Evolutionary conservation across 2,888 invertebrate genomes (phyloP).

Genomic region (Andrena bicolor): DNA sequence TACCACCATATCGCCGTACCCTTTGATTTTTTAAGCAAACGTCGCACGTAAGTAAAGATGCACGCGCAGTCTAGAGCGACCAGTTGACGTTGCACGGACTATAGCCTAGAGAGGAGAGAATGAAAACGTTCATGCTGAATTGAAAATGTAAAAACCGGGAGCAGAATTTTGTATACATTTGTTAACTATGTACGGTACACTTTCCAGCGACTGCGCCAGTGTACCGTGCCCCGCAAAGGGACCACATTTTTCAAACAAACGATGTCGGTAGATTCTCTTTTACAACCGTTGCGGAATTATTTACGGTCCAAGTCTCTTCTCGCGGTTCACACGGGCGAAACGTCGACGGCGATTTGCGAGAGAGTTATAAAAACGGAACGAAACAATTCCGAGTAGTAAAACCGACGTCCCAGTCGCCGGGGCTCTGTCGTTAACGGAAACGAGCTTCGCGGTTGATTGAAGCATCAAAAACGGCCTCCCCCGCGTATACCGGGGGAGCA

Average conservation of each 20-base stretch:
- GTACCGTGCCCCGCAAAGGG: background rate
- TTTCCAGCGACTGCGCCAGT: background rate
- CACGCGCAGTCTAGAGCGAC: no score
- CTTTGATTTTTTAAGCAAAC: no score
- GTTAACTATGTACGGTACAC: background rate
- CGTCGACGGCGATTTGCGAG: constrained; percentile 17
- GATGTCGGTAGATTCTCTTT: constrained; percentile 1
- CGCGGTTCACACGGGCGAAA: background rate
- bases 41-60: no score
- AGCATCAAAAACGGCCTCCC: background rate
- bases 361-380: constrained; percentile 9
- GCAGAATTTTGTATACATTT: background rate
- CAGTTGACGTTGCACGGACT: no score
- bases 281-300: constrained; percentile 13
- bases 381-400: constrained; percentile 2
- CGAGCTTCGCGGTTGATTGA: constrained; percentile 32
- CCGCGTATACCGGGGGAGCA: background rate
- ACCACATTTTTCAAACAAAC: constrained; percentile 6
- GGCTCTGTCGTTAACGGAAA: background rate
- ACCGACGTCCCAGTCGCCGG: background rate
- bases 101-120: no score
- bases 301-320: background rate
- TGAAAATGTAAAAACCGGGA: background rate
- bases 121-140: background rate
- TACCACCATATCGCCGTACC: no score